These are phyloP conservation scores for Crossoptilon crossoptilon DNA, from an alignment of 2,797 vertebrate genomes.

Conservation along the genomic window DNA sequence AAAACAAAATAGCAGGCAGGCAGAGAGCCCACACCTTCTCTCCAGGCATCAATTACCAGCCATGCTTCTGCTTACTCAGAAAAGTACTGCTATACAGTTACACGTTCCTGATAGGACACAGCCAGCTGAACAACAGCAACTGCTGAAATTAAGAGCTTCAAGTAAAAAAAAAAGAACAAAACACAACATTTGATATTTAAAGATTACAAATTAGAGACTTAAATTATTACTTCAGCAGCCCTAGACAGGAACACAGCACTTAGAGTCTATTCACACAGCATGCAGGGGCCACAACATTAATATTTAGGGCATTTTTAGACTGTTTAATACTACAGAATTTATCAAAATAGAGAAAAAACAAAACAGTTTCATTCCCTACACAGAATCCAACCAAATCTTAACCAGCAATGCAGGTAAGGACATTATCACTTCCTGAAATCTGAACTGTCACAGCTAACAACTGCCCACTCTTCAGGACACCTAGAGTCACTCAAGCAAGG, in stretches of 20 bases:
- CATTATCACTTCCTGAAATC: background rate
- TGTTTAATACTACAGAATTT: background rate
- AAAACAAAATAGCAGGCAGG: background rate
- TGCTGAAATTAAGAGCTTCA: background rate
- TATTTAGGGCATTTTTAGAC: background rate
- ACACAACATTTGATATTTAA: background rate
- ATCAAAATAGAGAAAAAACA: background rate
- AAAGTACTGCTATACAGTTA: background rate
- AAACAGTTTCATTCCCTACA: background rate
- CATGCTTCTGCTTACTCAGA: background rate
- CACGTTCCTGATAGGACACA: background rate
- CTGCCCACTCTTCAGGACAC: background rate
- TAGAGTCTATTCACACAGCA: background rate
- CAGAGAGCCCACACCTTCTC: background rate
- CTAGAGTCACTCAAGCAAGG: background rate
- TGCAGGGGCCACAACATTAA: background rate
- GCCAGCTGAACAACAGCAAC: background rate
- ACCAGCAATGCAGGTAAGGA: background rate
- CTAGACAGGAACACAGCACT: background rate
- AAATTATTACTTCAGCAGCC: background rate
- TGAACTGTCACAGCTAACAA: background rate
- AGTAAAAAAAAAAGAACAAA: background rate
- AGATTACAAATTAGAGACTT: background rate
- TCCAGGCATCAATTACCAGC: background rate
- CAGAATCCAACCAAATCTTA: background rate